These are phyloP conservation scores for Ophraella communa DNA, from an alignment of 2,888 invertebrate genomes.

Conservation along the genomic window DNA sequence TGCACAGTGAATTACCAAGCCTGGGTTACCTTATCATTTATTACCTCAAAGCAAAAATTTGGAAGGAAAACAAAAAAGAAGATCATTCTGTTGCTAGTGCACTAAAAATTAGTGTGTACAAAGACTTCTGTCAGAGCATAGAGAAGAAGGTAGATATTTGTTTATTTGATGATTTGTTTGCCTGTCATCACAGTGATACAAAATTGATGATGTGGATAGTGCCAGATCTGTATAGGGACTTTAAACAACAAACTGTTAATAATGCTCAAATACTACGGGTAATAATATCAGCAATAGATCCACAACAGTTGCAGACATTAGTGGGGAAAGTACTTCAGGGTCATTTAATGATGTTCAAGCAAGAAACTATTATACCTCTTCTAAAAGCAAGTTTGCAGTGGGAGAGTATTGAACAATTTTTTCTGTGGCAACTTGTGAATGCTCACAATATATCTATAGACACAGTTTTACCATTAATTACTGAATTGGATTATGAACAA, in stretches of 20 bases:
- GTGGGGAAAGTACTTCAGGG: constrained; percentile 78
- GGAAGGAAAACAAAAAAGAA: constrained; percentile 63
- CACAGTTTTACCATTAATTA: constrained; percentile 79
- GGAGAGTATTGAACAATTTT: constrained; percentile 98
- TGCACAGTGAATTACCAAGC: constrained; percentile 72
- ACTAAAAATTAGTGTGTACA: constrained; percentile 86
- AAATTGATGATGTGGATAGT: constrained; percentile 89
- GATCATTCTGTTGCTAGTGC: constrained; percentile 62
- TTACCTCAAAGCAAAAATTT: constrained; percentile 82
- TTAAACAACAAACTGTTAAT: constrained; percentile 85
- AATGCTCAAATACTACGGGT: constrained; percentile 87
- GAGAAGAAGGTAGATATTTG: constrained; percentile 77
- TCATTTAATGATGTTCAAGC: constrained; percentile 81
- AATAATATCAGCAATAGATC: constrained; percentile 90
- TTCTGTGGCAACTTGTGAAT: constrained; percentile 94
- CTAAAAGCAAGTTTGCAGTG: constrained; percentile 86
- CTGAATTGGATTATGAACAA: constrained; percentile 79
- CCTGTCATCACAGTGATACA: constrained; percentile 89
- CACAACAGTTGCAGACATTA: constrained; percentile 86
- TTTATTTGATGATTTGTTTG: constrained; percentile 82
- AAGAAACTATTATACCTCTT: constrained; percentile 76
- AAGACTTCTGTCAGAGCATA: constrained; percentile 80
- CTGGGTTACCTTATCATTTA: constrained; percentile 88
- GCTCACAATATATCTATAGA: constrained; percentile 95
- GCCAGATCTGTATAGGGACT: constrained; percentile 91